phyloP scores from a whole-genome alignment of 2,113 vertebrate genomes.

The Solenodon paradoxus region DNA sequence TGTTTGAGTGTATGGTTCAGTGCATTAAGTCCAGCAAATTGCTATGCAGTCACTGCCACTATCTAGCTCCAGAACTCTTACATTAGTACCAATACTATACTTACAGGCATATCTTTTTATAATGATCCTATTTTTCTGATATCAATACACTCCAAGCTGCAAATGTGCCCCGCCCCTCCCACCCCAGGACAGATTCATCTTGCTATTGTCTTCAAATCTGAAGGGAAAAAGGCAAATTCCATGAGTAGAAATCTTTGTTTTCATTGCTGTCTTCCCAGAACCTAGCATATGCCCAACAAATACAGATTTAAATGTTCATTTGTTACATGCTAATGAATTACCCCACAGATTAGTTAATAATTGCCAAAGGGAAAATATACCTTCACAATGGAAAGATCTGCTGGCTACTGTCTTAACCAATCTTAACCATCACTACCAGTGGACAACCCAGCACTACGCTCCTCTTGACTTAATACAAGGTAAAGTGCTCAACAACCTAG shows the following conservation, averaged over 20 bases:
- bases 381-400: neutral
- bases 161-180: neutral
- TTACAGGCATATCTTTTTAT: neutral
- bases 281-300: neutral
- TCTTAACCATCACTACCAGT: neutral
- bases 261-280: neutral
- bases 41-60: neutral
- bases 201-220: neutral
- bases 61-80: neutral
- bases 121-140: neutral
- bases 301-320: neutral
- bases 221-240: neutral
- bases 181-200: neutral
- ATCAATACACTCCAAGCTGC: neutral
- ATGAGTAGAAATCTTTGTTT: neutral
- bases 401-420: neutral
- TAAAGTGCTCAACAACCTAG: neutral
- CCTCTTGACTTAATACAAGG: neutral
- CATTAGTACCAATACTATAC: neutral
- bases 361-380: neutral
- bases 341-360: neutral
- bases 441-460: neutral
- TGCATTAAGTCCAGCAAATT: neutral
- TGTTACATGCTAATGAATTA: neutral
- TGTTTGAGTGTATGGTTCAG: neutral